A percentile compares a stretch with the other conserved stretches of the same genome.
phyloP scores from a whole-genome alignment of 2,113 vertebrate species.

The Pachypanchax playfairii region DNA sequence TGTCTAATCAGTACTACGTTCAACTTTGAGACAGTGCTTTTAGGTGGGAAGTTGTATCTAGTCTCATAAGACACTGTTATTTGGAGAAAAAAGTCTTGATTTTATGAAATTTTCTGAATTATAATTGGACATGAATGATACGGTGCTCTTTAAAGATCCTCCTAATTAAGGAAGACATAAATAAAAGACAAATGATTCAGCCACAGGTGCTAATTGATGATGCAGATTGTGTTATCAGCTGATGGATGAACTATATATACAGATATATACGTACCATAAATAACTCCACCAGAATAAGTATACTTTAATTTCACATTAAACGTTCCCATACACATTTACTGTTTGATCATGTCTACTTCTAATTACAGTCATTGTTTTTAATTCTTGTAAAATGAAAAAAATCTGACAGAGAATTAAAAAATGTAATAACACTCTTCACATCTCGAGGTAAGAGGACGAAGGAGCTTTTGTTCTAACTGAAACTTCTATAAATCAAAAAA shows the following conservation, averaged over 20 bases:
- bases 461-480: not conserved
- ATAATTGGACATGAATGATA: too few species aligned
- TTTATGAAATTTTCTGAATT: too few species aligned
- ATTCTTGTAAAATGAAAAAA: not conserved
- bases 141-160: too few species aligned
- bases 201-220: not conserved
- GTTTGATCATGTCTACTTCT: not conserved
- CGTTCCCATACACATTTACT: not conserved
- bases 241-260: too few species aligned
- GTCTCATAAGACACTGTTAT: too few species aligned
- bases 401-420: not conserved
- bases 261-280: too few species aligned
- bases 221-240: constrained; percentile 1
- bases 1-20: too few species aligned
- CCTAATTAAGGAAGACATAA: too few species aligned
- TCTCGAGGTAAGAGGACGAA: not conserved
- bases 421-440: not conserved
- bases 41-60: too few species aligned
- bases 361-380: constrained; percentile 1
- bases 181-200: too few species aligned
- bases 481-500: constrained; percentile 1
- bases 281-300: not conserved
- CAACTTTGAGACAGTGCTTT: too few species aligned
- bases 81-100: too few species aligned
- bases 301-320: constrained; percentile 2